Conservation (phyloP, 2,797 vertebrate species). For the Acipenser oxyrinchus region DNA sequence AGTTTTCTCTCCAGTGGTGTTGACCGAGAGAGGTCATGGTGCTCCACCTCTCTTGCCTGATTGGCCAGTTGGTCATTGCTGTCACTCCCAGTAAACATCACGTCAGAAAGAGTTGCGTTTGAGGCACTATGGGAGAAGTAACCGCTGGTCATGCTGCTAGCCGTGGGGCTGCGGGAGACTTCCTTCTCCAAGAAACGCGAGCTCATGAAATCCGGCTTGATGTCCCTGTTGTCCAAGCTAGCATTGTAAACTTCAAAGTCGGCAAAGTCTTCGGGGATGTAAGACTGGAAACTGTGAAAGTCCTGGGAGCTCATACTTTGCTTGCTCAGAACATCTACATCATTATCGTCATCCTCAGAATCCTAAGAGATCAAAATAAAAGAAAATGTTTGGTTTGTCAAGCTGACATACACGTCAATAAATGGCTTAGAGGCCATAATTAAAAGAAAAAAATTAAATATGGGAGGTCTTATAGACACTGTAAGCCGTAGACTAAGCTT, state of each 20-base stretch:
- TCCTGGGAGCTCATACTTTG: constrained; percentile 49
- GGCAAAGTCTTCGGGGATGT: constrained; percentile 89
- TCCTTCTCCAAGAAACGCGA: constrained; percentile 64
- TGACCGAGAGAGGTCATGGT: constrained; percentile 43
- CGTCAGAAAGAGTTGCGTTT: constrained; percentile 84
- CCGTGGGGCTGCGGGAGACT: constrained; percentile 82
- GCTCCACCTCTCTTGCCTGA: constrained; percentile 58
- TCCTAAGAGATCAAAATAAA: constrained; percentile 51
- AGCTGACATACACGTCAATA: too few species aligned
- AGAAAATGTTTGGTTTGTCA: too few species aligned
- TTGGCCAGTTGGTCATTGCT: constrained; percentile 80
- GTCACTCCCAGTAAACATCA: constrained; percentile 78
- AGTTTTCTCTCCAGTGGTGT: constrained; percentile 27
- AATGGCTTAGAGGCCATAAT: too few species aligned
- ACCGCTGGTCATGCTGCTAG: constrained; percentile 93
- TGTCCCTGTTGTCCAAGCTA: constrained; percentile 71
- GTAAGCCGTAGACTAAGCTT: too few species aligned
- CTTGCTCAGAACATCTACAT: constrained; percentile 51
- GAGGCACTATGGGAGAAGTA: constrained; percentile 98
- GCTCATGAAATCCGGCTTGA: constrained; percentile 55
- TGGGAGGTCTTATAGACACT: too few species aligned
- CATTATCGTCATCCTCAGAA: constrained; percentile 85
- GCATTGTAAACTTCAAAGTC: constrained; percentile 97
- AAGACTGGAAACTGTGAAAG: constrained; percentile 59
- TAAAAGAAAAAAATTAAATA: too few species aligned